A percentile compares a stretch with the other conserved stretches of the same genome.
Conservation (phyloP, 1,140 invertebrate species). For the Phortica variegata region DNA sequence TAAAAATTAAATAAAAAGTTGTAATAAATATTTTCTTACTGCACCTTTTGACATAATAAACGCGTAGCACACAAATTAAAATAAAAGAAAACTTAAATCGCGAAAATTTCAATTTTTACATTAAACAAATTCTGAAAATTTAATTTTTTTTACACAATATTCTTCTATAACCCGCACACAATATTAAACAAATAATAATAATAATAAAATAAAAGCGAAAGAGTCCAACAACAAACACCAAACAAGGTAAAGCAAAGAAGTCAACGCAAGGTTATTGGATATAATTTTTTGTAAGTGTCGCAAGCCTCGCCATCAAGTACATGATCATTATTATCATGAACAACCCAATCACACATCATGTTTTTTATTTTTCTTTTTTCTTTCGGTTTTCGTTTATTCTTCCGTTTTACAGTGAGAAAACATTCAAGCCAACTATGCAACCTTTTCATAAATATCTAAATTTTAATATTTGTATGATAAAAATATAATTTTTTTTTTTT, state of each 20-base stretch:
- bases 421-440: background rate
- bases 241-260: constrained; percentile 17
- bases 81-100: constrained; percentile 8
- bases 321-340: background rate
- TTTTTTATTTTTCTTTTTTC: background rate
- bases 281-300: constrained; percentile 50
- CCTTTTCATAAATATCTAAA: constrained; percentile 4
- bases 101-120: constrained; percentile 19
- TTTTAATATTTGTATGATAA: constrained; percentile 1
- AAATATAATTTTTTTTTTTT: constrained; percentile 10
- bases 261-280: constrained; percentile 48
- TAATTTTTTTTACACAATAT: too few species aligned
- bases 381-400: too few species aligned
- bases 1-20: constrained; percentile 12
- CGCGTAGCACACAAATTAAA: background rate
- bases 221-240: too few species aligned
- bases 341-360: background rate
- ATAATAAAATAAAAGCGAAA: too few species aligned
- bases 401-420: too few species aligned
- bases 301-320: too few species aligned
- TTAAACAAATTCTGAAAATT: constrained; percentile 14
- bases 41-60: constrained; percentile 8
- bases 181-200: constrained; percentile 9
- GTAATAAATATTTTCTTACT: constrained; percentile 12
- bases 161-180: constrained; percentile 17